phyloP scores from a whole-genome alignment of 2,797 vertebrate genomes.

The Siniperca undulata region DNA sequence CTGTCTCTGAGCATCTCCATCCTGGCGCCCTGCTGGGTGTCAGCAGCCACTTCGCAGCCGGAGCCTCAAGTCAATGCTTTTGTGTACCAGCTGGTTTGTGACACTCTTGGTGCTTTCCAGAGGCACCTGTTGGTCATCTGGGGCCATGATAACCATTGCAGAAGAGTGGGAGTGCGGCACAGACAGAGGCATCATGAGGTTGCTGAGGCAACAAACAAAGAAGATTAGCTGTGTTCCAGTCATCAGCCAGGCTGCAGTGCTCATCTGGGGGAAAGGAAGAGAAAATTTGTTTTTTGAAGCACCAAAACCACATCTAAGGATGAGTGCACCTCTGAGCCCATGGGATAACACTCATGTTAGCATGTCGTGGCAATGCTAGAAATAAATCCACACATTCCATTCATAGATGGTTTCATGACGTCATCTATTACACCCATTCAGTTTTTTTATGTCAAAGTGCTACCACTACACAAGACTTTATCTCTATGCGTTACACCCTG shows the following conservation, averaged over 20 bases:
- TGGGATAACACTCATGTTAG: background rate
- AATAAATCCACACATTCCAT: background rate
- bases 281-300: slow-evolving; percentile 19
- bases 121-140: slow-evolving; percentile 32
- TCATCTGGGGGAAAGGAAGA: slow-evolving; percentile 2
- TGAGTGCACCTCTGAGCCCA: background rate
- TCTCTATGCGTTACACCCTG: background rate
- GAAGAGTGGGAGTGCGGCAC: background rate
- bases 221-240: slow-evolving; percentile 23
- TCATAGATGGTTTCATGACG: background rate
- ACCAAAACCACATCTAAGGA: background rate
- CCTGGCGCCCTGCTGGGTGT: slow-evolving; percentile 4
- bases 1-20: slow-evolving; percentile 9
- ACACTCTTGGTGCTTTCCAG: slow-evolving; percentile 14
- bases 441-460: background rate
- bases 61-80: slow-evolving; percentile 10
- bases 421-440: background rate
- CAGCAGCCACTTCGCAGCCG: slow-evolving; percentile 19
- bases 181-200: slow-evolving; percentile 1
- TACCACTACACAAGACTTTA: background rate
- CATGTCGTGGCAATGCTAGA: background rate
- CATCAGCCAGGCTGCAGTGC: background rate
- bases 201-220: slow-evolving; percentile 21
- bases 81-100: slow-evolving; percentile 27
- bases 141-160: slow-evolving; percentile 4